Base-by-base conservation (phyloP, 1,140 invertebrate species). In the Antheraea mylitta region DNA sequence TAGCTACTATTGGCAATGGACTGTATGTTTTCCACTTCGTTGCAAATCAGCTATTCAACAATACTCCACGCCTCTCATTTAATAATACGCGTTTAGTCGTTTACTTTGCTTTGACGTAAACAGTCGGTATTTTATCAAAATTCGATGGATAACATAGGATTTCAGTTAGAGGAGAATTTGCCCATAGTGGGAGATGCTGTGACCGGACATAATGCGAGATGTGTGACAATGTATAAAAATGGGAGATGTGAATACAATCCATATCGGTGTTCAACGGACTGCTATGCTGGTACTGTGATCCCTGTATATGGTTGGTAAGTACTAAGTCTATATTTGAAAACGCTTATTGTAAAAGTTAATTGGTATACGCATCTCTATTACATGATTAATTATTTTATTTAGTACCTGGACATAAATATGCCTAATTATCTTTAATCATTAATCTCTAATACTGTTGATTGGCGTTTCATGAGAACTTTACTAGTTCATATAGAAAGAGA, bases 71-170 rank as follows among this genome's bases (percentile, higher is more conserved):
- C 71, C 74, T 71, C 58, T 69, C 71, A 72, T 68, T 67, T 64
- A 70, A 67, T 70, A 68, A 73, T 73, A 71, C 38, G 69, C 70
- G 71, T 74, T 77, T 75, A 72, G 74, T 78, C 62, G 69, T 58
- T 19, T 58, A 38, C 63, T 59, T 45, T 65, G 69, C 72, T 72
- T 58, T 48, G 16, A 22, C 37, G n/a, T 22, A 58, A 53, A 66
- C 16, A 16, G 18, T 10, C n/a, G 45, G n/a, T 22, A 58, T 4
- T 18, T 53, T 18, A 64, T 38, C 38, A 36, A 58, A 42, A 64
- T 61, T 19, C 58, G 69, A 83, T 83, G 81, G 79, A 83, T 38
- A 83, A 83, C 60, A 72, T 79, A 3, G 78, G 76, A 30, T 83
- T 82, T 59, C 73, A 73, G 8, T 42, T 72, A 3, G 81, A 79